These are phyloP conservation scores for Fabriciana adippe DNA, from an alignment of 2,888 invertebrate genomes.

Conservation along the genomic window DNA sequence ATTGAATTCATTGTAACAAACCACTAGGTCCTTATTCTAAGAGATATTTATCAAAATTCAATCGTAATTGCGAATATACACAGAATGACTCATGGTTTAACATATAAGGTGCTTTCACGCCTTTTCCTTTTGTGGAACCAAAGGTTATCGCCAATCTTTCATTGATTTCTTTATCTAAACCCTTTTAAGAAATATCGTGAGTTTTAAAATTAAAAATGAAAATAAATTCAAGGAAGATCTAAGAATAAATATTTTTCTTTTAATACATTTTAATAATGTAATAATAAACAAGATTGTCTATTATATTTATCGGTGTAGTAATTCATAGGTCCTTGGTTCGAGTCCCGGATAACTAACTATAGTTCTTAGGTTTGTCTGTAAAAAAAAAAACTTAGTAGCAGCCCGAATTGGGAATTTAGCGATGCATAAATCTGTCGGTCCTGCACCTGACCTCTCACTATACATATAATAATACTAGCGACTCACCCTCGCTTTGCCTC, in stretches of 20 bases:
- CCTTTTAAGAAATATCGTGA: constrained; percentile 30
- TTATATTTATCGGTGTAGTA: too few relatives aligned
- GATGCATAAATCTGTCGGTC: too few relatives aligned
- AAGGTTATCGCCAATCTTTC: constrained; percentile 35
- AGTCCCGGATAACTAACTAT: too few relatives aligned
- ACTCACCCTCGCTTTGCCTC: too few relatives aligned
- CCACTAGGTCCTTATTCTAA: neutral
- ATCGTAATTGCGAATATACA: constrained; percentile 25
- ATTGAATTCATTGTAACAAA: neutral
- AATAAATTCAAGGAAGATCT: neutral
- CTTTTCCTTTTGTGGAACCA: constrained; percentile 30
- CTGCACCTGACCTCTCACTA: too few relatives aligned
- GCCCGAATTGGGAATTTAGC: too few relatives aligned
- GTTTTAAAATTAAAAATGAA: constrained; percentile 19
- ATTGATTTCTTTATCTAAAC: constrained; percentile 39
- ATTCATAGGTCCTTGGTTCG: too few relatives aligned
- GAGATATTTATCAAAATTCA: constrained; percentile 16
- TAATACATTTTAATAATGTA: neutral
- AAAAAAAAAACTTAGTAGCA: too few relatives aligned
- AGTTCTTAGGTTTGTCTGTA: too few relatives aligned
- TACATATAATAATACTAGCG: too few relatives aligned
- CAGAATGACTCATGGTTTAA: constrained; percentile 22
- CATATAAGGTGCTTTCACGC: constrained; percentile 37
- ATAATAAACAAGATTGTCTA: neutral
- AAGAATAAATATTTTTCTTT: neutral